These are phyloP conservation scores for Drosophila insularis DNA, from an alignment of 1,140 invertebrate genomes.

Conservation along the genomic window DNA sequence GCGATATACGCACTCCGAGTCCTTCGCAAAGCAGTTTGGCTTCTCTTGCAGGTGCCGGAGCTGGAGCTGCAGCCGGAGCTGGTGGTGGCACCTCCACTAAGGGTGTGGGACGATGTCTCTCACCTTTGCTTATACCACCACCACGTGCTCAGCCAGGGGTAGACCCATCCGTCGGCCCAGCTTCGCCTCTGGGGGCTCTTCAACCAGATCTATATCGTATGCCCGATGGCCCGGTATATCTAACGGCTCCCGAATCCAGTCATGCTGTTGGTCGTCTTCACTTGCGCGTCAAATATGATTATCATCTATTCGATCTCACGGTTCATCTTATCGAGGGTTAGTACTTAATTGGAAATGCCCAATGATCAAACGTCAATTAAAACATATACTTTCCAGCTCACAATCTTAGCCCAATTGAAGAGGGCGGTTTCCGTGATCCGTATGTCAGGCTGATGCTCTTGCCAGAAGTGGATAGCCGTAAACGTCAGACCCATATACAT, in stretches of 20 bases:
- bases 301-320: constrained; percentile 93
- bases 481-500: constrained; percentile 91
- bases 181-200: constrained; percentile 91
- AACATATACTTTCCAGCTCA: constrained; percentile 85
- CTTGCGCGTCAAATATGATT: constrained; percentile 93
- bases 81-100: constrained; percentile 57
- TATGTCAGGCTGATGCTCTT: constrained; percentile 90
- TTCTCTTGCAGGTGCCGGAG: constrained; percentile 83
- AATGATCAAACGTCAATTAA: neutral
- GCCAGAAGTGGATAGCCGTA: constrained; percentile 92
- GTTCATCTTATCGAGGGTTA: constrained; percentile 94
- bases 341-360: neutral
- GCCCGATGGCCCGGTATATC: constrained; percentile 88
- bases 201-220: constrained; percentile 93
- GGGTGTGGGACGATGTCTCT: constrained; percentile 85
- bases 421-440: constrained; percentile 93
- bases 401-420: constrained; percentile 90
- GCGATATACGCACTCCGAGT: constrained; percentile 80
- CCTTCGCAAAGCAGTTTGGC: constrained; percentile 85
- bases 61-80: constrained; percentile 4
- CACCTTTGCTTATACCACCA: constrained; percentile 89
- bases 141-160: constrained; percentile 74
- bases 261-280: constrained; percentile 90
- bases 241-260: constrained; percentile 84
- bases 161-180: constrained; percentile 83